Conservation (phyloP, 2,113 vertebrate species). For the Pyrgilauda ruficollis region DNA sequence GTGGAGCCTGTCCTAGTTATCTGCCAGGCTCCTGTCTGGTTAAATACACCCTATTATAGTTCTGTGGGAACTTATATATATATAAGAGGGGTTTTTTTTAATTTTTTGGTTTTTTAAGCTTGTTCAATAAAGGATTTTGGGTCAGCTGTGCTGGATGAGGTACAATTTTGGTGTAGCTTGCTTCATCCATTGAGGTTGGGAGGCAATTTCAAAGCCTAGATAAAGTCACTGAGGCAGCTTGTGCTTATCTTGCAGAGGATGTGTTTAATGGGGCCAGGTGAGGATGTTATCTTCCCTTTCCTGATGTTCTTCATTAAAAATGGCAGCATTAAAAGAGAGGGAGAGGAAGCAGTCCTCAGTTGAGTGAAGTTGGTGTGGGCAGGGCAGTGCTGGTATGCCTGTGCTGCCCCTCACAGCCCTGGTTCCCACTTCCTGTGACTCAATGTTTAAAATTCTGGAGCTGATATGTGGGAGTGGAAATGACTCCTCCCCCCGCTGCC, state of each 20-base stretch:
- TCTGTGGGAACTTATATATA: not conserved
- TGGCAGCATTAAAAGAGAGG: not conserved
- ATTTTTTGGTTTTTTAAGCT: not conserved
- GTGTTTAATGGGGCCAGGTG: not conserved
- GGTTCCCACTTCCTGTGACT: not conserved
- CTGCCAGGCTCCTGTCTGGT: not conserved
- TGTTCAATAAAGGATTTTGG: not conserved
- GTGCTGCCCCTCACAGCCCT: not conserved
- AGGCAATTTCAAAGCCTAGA: not conserved
- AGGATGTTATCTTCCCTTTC: not conserved
- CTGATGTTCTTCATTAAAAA: not conserved
- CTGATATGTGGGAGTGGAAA: not conserved
- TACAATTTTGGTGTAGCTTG: not conserved
- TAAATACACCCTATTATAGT: not conserved
- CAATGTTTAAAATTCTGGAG: not conserved
- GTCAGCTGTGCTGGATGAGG: not conserved
- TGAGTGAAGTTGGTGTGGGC: not conserved
- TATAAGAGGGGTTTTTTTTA: too few relatives aligned
- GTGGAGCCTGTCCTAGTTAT: not conserved
- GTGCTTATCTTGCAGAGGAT: not conserved
- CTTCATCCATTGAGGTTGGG: rapidly evolving
- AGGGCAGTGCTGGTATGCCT: not conserved
- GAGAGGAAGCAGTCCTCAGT: not conserved
- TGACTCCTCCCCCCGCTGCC: not conserved
- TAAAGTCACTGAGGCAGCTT: not conserved